Evolutionary conservation across 2,888 invertebrate species (phyloP).

Genomic region (Archaeoteleia sp.): DNA sequence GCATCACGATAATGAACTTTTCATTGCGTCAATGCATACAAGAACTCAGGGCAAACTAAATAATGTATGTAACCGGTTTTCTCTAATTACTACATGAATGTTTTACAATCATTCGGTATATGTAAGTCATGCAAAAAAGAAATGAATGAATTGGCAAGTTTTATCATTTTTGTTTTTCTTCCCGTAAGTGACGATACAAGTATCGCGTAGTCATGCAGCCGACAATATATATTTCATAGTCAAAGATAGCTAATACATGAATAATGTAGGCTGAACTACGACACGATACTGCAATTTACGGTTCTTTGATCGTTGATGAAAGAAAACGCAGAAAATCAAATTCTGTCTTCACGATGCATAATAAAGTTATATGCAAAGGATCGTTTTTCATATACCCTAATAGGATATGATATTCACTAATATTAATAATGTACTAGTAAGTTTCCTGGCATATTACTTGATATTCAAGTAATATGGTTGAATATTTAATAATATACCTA

Average conservation of each 20-base stretch:
- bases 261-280: conserved; percentile 15
- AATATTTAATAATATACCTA: too few relatives aligned
- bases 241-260: conserved; percentile 12
- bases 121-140: not conserved
- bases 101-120: not conserved
- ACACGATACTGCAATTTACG: conserved; percentile 6
- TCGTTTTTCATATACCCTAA: not conserved
- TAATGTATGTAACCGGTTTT: not conserved
- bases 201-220: conserved; percentile 16
- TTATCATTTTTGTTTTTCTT: conserved; percentile 17
- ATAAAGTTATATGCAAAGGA: not conserved
- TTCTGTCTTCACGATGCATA: not conserved
- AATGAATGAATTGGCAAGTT: conserved; percentile 2
- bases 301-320: not conserved
- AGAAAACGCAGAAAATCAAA: conserved; percentile 2
- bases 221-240: conserved; percentile 11
- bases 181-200: conserved; percentile 7
- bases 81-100: not conserved
- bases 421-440: too few relatives aligned
- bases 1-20: too few relatives aligned
- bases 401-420: not conserved
- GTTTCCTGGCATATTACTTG: too few relatives aligned
- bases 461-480: too few relatives aligned
- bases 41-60: not conserved
- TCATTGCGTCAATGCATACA: too few relatives aligned